Evolutionary conservation across 2,888 invertebrate genomes (phyloP).

Genomic region (Lycophotia porphyrea): DNA sequence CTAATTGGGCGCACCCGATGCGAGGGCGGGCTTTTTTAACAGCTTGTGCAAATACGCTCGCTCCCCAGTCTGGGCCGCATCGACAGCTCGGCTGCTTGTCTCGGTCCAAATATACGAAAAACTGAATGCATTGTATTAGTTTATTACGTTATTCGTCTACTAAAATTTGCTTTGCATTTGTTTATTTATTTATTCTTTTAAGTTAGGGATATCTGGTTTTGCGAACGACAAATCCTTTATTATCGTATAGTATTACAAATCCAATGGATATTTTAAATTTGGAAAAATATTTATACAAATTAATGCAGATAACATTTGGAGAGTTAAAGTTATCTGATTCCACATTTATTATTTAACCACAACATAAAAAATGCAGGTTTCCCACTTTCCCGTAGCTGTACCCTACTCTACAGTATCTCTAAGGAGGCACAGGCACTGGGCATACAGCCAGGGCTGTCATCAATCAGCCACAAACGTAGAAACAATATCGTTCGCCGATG

Average conservation of each 20-base stretch:
- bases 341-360: conserved; percentile 22
- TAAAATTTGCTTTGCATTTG: conserved; percentile 40
- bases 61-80: conserved; percentile 60
- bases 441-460: conserved; percentile 71
- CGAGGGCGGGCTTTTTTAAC: conserved; percentile 89
- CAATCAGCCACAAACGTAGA: conserved; percentile 84
- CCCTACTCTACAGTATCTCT: background rate
- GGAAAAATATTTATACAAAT: background rate
- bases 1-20: conserved; percentile 87
- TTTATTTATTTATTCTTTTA: conserved; percentile 30
- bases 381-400: background rate
- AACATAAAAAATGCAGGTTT: conserved; percentile 27
- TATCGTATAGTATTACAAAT: background rate
- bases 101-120: conserved; percentile 41
- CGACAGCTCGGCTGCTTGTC: conserved; percentile 42
- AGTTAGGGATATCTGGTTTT: background rate
- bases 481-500: conserved; percentile 77
- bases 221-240: background rate
- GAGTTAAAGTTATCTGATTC: background rate
- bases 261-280: background rate
- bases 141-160: conserved; percentile 43
- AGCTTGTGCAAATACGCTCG: conserved; percentile 84
- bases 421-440: conserved; percentile 17
- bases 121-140: conserved; percentile 63
- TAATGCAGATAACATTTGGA: background rate